Conservation (phyloP, 2,888 invertebrate genomes). For the Thereva nobilitata region DNA sequence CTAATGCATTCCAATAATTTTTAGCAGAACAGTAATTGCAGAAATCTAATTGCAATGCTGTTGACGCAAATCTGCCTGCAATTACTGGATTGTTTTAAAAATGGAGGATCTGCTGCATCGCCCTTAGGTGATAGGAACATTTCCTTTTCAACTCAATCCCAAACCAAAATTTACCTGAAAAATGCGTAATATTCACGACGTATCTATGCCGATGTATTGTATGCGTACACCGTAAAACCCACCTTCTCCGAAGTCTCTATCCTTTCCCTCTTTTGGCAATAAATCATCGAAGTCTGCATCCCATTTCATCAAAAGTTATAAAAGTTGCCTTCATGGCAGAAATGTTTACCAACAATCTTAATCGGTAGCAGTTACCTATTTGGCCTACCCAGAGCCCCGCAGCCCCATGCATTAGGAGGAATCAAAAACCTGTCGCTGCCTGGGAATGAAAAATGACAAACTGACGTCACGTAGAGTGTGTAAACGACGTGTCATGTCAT, state of each 20-base stretch:
- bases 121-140: no score
- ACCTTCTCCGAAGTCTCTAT: conserved; percentile 8
- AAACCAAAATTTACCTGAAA: no score
- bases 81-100: no score
- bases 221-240: no score
- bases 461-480: conserved; percentile 39
- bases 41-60: no score
- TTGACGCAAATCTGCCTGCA: no score
- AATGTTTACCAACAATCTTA: conserved; percentile 21
- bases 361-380: conserved; percentile 24
- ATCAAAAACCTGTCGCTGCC: neutral
- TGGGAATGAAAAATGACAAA: conserved; percentile 37
- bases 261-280: conserved; percentile 11
- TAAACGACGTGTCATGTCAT: conserved; percentile 41
- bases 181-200: no score
- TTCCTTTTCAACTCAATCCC: no score
- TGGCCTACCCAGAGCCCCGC: conserved; percentile 5
- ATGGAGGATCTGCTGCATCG: no score
- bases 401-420: conserved; percentile 4
- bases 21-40: no score
- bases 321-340: conserved; percentile 6
- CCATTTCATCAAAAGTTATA: neutral
- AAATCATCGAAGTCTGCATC: conserved; percentile 24
- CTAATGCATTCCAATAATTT: no score
- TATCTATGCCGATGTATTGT: no score